Conservation (phyloP, 2,888 invertebrate species). For the Chymomyza procnemis region DNA sequence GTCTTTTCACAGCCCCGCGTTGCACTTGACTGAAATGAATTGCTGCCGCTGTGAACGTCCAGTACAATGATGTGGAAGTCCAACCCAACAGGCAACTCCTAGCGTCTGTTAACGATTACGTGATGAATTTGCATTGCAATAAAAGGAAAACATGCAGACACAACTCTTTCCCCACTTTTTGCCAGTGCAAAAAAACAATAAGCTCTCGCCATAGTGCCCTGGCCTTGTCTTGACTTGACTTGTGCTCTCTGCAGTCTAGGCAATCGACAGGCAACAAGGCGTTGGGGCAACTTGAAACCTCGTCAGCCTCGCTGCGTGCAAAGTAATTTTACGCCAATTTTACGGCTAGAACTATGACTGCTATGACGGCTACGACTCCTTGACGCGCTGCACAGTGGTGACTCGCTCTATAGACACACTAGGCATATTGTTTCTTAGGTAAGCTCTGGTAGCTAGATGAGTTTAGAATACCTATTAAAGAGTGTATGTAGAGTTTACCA, state of each 20-base stretch:
- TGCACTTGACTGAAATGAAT: slow-evolving; percentile 24
- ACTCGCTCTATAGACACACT: neutral
- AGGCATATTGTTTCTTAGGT: neutral
- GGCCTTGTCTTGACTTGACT: slow-evolving; percentile 5
- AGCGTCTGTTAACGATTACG: slow-evolving; percentile 64
- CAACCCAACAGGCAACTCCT: neutral
- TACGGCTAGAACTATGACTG: slow-evolving; percentile 40
- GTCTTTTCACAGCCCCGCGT: slow-evolving; percentile 9
- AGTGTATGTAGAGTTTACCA: no score
- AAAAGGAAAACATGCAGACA: slow-evolving; percentile 30
- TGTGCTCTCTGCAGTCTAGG: neutral
- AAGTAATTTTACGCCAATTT: slow-evolving; percentile 67
- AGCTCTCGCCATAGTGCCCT: slow-evolving; percentile 23
- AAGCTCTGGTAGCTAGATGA: neutral
- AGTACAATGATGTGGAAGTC: neutral
- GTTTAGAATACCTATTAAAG: neutral
- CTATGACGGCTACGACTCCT: neutral
- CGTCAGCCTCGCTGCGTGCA: slow-evolving; percentile 45
- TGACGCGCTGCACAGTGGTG: neutral
- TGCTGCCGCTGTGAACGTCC: neutral
- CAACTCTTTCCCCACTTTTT: neutral
- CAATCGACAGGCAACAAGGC: neutral
- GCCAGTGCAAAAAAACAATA: slow-evolving; percentile 40
- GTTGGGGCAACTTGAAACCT: neutral
- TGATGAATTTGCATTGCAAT: slow-evolving; percentile 67